Conservation (phyloP, 1,140 invertebrate genomes). For the Trichomalopsis sarcophagae region DNA sequence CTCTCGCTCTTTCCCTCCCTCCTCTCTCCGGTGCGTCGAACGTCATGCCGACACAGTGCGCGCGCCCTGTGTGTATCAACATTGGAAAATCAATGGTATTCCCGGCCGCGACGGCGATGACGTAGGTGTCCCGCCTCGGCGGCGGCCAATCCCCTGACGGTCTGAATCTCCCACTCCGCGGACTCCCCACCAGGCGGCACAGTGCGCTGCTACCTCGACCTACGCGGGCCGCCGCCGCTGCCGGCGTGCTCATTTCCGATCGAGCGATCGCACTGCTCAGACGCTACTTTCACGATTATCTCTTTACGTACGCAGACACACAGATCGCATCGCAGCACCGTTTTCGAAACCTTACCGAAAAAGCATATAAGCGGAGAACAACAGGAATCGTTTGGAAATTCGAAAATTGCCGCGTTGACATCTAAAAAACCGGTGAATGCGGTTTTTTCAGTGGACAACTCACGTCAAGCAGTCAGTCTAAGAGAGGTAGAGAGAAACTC, state of each 20-base stretch:
- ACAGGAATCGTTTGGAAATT: not conserved
- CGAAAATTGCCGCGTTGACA: not conserved
- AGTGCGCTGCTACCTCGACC: constrained; percentile 23
- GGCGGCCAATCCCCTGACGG: constrained; percentile 60
- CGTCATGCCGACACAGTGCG: constrained; percentile 41
- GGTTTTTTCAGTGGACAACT: constrained; percentile 18
- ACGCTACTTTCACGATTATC: constrained; percentile 27
- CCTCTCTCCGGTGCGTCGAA: not conserved
- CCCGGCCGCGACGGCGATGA: constrained; percentile 57
- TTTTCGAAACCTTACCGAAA: not conserved
- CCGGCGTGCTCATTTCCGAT: constrained; percentile 51
- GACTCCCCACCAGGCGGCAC: constrained; percentile 53
- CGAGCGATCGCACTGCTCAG: constrained; percentile 48
- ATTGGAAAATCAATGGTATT: constrained; percentile 73
- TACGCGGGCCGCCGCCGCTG: constrained; percentile 31
- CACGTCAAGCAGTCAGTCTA: not conserved
- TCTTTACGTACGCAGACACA: not conserved
- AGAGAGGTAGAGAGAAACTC: constrained; percentile 21
- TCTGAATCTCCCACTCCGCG: not conserved
- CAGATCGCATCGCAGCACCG: not conserved
- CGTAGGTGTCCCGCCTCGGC: constrained; percentile 71
- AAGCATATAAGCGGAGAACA: not conserved
- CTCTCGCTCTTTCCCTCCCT: not conserved
- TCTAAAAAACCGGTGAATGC: constrained; percentile 33
- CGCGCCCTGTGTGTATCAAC: constrained; percentile 68